These are phyloP conservation scores for Chloroclystis v-ata DNA, from an alignment of 2,888 invertebrate genomes.

Conservation along the genomic window DNA sequence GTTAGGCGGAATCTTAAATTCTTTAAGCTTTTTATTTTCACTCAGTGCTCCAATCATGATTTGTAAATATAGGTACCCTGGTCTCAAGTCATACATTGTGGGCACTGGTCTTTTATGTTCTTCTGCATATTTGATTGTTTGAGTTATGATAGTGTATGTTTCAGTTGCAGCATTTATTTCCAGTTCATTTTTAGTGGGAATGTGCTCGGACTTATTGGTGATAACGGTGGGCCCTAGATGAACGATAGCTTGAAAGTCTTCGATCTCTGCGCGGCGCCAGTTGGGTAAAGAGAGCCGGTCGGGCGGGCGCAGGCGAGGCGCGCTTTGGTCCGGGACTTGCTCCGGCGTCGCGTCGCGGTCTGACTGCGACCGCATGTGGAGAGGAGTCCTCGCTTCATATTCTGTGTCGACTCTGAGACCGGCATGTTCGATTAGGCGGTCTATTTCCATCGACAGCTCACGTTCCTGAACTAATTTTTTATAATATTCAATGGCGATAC, in stretches of 20 bases:
- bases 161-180: slow-evolving; percentile 11
- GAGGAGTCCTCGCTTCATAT: slow-evolving; percentile 6
- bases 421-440: slow-evolving; percentile 10
- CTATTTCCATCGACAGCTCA: slow-evolving; percentile 5
- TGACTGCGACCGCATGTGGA: slow-evolving; percentile 6
- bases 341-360: slow-evolving; percentile 4
- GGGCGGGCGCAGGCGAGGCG: not conserved
- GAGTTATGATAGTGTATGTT: slow-evolving; percentile 11
- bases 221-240: slow-evolving; percentile 5
- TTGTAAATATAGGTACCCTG: slow-evolving; percentile 13
- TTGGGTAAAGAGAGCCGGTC: slow-evolving; percentile 4
- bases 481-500: slow-evolving; percentile 12
- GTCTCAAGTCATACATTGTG: slow-evolving; percentile 3
- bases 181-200: slow-evolving; percentile 12
- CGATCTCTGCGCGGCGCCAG: slow-evolving; percentile 9
- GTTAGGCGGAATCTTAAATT: slow-evolving; percentile 2
- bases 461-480: slow-evolving; percentile 8
- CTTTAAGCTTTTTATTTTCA: slow-evolving; percentile 6
- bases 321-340: not conserved
- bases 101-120: not conserved
- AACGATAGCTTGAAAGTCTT: slow-evolving; percentile 9
- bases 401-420: slow-evolving; percentile 6
- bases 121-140: slow-evolving; percentile 3
- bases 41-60: slow-evolving; percentile 4
- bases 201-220: slow-evolving; percentile 7